These are phyloP conservation scores for Psittacara wagleri DNA, from an alignment of 2,113 vertebrate species.

Conservation along the genomic window DNA sequence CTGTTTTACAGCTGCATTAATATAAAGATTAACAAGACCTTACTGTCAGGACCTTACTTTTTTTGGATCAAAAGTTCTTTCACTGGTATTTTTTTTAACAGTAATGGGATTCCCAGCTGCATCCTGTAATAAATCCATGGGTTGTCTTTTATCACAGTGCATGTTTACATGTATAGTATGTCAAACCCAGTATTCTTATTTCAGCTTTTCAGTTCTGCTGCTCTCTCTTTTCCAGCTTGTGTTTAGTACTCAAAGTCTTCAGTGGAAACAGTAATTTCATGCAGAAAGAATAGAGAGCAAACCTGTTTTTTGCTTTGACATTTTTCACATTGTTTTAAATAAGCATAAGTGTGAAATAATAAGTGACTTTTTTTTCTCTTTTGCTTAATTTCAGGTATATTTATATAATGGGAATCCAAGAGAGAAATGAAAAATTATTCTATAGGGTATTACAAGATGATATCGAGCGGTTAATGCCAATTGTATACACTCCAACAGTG, in stretches of 20 bases:
- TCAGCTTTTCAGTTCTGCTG: neutral
- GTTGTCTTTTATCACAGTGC: neutral
- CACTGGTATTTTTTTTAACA: rapidly evolving
- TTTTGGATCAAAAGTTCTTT: neutral
- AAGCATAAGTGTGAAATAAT: rapidly evolving
- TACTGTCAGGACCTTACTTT: neutral
- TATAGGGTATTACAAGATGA: slow-evolving; percentile 93
- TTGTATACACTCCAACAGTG: slow-evolving; percentile 97
- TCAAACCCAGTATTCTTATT: neutral
- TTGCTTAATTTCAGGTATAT: slow-evolving; percentile 81
- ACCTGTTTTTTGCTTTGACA: neutral
- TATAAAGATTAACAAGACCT: neutral
- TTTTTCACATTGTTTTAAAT: neutral
- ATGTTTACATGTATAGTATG: neutral
- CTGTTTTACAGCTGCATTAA: rapidly evolving
- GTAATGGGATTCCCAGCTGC: neutral
- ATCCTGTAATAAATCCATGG: neutral
- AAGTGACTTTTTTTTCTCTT: rapidly evolving
- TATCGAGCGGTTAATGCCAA: slow-evolving; percentile 93
- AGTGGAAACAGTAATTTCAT: neutral
- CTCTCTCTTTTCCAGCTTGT: neutral
- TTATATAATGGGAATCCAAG: slow-evolving; percentile 97
- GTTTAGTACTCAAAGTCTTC: rapidly evolving
- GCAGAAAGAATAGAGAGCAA: neutral
- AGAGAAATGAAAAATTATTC: slow-evolving; percentile 94